These are phyloP conservation scores for Sarcophaga carnaria DNA, from an alignment of 2,888 invertebrate genomes.

Conservation along the genomic window DNA sequence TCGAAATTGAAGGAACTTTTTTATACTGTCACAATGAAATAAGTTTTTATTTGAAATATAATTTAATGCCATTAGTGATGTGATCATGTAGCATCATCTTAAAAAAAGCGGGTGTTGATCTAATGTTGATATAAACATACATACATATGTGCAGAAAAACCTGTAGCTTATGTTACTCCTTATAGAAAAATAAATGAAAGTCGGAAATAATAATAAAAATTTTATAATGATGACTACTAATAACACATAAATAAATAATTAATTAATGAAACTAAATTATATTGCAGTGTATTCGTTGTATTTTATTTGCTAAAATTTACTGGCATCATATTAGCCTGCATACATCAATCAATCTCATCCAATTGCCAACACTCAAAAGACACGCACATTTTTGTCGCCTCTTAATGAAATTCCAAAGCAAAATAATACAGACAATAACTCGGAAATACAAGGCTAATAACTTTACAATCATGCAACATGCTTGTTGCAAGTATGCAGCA, in stretches of 20 bases:
- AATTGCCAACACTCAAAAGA: constrained; percentile 17
- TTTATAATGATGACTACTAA: not conserved
- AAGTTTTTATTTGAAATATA: too few relatives aligned
- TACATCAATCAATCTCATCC: constrained; percentile 33
- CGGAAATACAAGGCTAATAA: constrained; percentile 49
- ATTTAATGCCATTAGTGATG: too few relatives aligned
- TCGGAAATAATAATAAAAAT: constrained; percentile 48
- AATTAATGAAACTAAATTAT: not conserved
- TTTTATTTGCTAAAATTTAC: constrained; percentile 42
- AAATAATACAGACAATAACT: constrained; percentile 58
- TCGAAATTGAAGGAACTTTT: too few relatives aligned
- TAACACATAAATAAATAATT: constrained; percentile 1
- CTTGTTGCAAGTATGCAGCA: not conserved
- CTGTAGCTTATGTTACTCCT: not conserved
- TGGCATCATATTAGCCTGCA: constrained; percentile 8
- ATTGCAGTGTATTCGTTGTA: constrained; percentile 16
- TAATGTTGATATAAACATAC: too few relatives aligned
- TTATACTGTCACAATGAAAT: too few relatives aligned
- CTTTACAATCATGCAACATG: constrained; percentile 1
- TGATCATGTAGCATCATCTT: too few relatives aligned
- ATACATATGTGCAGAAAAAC: not conserved
- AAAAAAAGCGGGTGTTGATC: too few relatives aligned
- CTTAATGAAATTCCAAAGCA: constrained; percentile 19
- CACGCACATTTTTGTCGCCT: constrained; percentile 55
- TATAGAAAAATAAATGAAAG: constrained; percentile 30